These are phyloP conservation scores for Anoplius nigerrimus DNA, from an alignment of 2,888 invertebrate species.

Conservation along the genomic window DNA sequence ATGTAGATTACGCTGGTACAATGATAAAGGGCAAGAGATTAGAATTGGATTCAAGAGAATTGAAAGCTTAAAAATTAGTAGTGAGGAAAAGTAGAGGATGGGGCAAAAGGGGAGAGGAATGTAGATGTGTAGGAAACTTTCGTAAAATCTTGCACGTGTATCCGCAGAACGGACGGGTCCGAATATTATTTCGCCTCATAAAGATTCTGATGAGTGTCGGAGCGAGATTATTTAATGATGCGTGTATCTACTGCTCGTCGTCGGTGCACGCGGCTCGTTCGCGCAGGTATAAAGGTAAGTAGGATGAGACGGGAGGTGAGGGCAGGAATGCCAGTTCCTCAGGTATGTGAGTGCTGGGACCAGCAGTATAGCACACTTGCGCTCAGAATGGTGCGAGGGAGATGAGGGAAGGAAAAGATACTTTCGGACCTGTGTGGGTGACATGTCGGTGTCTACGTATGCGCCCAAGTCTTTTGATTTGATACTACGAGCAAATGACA, in stretches of 20 bases:
- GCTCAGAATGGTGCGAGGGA: constrained; percentile 38
- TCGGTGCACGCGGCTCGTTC: constrained; percentile 53
- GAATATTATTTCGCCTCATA: constrained; percentile 70
- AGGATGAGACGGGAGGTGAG: constrained; percentile 23
- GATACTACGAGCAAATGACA: constrained; percentile 53
- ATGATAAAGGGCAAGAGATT: background rate
- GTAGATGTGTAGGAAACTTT: constrained; percentile 58
- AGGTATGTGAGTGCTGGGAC: constrained; percentile 49
- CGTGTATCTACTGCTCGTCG: constrained; percentile 48
- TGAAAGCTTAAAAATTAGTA: background rate
- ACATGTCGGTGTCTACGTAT: constrained; percentile 12
- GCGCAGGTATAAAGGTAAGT: constrained; percentile 64
- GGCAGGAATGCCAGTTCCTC: constrained; percentile 40
- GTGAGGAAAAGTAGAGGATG: background rate
- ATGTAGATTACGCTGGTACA: background rate
- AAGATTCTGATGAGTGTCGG: constrained; percentile 70
- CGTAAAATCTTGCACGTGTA: constrained; percentile 52
- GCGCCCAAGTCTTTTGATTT: constrained; percentile 36
- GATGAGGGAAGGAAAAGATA: constrained; percentile 35
- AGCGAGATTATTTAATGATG: constrained; percentile 70
- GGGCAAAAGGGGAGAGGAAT: background rate
- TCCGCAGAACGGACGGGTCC: constrained; percentile 45
- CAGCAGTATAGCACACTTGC: constrained; percentile 39
- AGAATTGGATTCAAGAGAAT: constrained; percentile 4
- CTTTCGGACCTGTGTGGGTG: constrained; percentile 19